Base-by-base conservation (phyloP, 1,140 invertebrate species). In the Drosophila tropicalis region DNA sequence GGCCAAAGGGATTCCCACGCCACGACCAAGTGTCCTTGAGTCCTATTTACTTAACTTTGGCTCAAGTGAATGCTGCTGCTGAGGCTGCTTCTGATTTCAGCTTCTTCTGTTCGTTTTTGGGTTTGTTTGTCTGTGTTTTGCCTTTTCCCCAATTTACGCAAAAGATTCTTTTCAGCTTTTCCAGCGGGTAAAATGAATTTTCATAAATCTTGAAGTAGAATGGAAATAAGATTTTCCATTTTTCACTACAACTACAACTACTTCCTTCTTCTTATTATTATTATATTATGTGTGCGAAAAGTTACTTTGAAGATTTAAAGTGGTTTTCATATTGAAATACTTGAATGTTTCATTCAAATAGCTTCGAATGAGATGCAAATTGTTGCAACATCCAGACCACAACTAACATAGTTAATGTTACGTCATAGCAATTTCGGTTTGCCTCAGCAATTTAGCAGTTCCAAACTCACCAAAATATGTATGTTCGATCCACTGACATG, bases 11-110 rank as follows among this genome's bases (percentile, higher is more conserved):
- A 87, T 86, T 73, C 76, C 76, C 64, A 44, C 60, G 40, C 70
- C 71, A 51, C 17, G 10, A 12, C 66, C 79, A 74, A 86, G 84
- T 86, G 83, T 89, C 84, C 83, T 86, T 89, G 83, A 86, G 77
- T 89, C 79, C 87, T 89, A 86, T 86, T 86, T 86, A 86, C 83
- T 86, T 87, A 86, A 83, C 84, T 86, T 76, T 75, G 72, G 61
- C 76, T 79, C 72, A 73, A 78, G 75, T 39, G 72, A 51, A 62
- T 72, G 60, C 56, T 62, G 44, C 57, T 36, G 62, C 81, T 79
- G 55, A 65, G 44, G 39, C 55, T 39, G 65, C 61, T 76, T 55
- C 57, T 54, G 36, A 39, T 51, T 19, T 6, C 29, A 29, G 29
- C 19, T 12, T 5, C 32, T 44, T 41, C 44, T 3, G 19, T 40